A percentile compares a stretch with the other conserved stretches of the same genome.
These are phyloP conservation scores for Protonibea diacanthus DNA, from an alignment of 2,797 vertebrate genomes.

Conservation along the genomic window DNA sequence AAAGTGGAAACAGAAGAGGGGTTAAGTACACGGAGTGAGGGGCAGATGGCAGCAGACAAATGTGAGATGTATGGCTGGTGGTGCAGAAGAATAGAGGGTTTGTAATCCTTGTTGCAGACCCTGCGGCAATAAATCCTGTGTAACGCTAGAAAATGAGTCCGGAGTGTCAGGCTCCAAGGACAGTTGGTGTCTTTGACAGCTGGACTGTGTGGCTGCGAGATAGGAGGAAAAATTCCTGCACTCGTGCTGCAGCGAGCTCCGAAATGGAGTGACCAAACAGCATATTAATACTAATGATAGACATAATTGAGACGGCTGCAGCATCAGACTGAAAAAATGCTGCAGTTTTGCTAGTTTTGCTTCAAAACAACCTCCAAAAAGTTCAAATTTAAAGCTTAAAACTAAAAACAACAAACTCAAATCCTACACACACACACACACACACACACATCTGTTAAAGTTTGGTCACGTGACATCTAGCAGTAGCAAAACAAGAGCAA, in stretches of 20 bases:
- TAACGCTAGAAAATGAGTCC: slow-evolving; percentile 47
- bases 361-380: slow-evolving; percentile 4
- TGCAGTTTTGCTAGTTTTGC: too few species aligned
- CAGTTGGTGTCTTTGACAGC: slow-evolving; percentile 80
- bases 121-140: slow-evolving; percentile 61
- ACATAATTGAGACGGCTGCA: background rate
- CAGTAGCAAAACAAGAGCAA: slow-evolving; percentile 46
- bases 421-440: background rate
- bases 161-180: slow-evolving; percentile 62
- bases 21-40: slow-evolving; percentile 71
- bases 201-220: slow-evolving; percentile 36
- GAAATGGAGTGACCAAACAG: slow-evolving; percentile 42
- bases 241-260: background rate
- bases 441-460: background rate
- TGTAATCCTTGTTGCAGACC: slow-evolving; percentile 66
- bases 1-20: slow-evolving; percentile 65
- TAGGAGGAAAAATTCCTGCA: too few species aligned
- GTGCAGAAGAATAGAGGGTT: slow-evolving; percentile 75
- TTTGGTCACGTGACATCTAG: slow-evolving; percentile 24
- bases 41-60: slow-evolving; percentile 80
- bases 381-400: background rate
- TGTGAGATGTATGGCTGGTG: slow-evolving; percentile 63
- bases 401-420: slow-evolving; percentile 27
- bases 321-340: background rate
- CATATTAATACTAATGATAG: background rate